A percentile compares a stretch with the other conserved stretches of the same genome.
Conservation (phyloP, 2,113 vertebrate genomes). For the Mobula hypostoma region DNA sequence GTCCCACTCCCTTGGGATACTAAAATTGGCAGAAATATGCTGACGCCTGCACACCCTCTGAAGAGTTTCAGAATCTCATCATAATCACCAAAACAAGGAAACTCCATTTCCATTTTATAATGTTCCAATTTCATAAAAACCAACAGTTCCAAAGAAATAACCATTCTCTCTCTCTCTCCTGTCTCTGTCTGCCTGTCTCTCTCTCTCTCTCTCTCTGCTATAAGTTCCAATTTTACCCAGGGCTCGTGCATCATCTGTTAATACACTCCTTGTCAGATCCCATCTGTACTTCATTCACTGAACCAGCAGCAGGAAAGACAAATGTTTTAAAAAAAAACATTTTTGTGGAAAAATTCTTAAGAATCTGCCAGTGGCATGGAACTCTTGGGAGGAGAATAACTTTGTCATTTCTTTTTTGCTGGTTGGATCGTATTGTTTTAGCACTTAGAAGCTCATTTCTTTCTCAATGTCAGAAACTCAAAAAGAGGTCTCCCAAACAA, state of each 20-base stretch:
- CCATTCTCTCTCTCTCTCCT: neutral
- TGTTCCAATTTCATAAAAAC: neutral
- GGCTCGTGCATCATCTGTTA: neutral
- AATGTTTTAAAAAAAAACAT: neutral
- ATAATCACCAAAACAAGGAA: neutral
- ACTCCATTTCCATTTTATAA: neutral
- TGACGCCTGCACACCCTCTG: neutral
- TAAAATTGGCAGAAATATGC: neutral
- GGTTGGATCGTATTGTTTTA: neutral
- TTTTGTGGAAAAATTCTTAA: neutral
- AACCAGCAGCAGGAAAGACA: neutral
- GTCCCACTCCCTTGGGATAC: neutral
- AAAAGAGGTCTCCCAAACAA: neutral
- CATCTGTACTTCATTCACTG: neutral
- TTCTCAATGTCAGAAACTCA: neutral
- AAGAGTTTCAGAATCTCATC: neutral
- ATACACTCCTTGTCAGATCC: neutral
- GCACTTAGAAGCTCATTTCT: neutral
- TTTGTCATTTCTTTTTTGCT: neutral
- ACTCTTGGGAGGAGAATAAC: neutral
- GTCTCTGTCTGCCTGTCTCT: too few relatives aligned
- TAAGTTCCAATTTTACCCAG: neutral
- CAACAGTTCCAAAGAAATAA: neutral
- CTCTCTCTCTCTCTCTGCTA: neutral
- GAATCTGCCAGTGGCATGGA: neutral